phyloP scores from a whole-genome alignment of 2,888 invertebrate species.

The Fragum whitleyi region DNA sequence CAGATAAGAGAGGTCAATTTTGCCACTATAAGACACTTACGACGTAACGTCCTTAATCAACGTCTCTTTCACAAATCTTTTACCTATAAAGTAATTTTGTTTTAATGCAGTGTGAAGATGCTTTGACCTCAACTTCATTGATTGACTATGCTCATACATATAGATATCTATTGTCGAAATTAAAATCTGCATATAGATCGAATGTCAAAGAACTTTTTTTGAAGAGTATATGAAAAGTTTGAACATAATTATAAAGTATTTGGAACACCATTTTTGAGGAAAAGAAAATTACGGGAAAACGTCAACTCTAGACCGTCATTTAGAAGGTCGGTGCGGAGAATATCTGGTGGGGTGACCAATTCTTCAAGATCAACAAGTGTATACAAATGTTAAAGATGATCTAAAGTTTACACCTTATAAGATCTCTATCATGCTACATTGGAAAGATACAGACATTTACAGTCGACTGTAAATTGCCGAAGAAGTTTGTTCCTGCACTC shows the following conservation, averaged over 20 bases:
- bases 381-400: constrained; percentile 31
- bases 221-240: no score
- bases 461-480: constrained; percentile 9
- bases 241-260: neutral
- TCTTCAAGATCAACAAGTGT: constrained; percentile 14
- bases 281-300: neutral
- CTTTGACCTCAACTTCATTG: no score
- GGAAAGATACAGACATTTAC: constrained; percentile 23
- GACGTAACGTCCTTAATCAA: no score
- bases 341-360: constrained; percentile 12
- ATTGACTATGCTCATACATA: no score
- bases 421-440: constrained; percentile 34
- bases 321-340: constrained; percentile 18
- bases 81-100: no score
- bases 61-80: no score
- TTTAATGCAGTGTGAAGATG: no score
- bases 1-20: no score
- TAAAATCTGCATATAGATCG: no score
- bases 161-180: no score
- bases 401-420: constrained; percentile 25
- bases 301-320: constrained; percentile 6
- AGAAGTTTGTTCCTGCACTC: constrained; percentile 3
- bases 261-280: neutral
- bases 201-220: no score
- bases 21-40: no score